Conservation (phyloP, 1,140 invertebrate species). For the Ganaspis sp. region DNA sequence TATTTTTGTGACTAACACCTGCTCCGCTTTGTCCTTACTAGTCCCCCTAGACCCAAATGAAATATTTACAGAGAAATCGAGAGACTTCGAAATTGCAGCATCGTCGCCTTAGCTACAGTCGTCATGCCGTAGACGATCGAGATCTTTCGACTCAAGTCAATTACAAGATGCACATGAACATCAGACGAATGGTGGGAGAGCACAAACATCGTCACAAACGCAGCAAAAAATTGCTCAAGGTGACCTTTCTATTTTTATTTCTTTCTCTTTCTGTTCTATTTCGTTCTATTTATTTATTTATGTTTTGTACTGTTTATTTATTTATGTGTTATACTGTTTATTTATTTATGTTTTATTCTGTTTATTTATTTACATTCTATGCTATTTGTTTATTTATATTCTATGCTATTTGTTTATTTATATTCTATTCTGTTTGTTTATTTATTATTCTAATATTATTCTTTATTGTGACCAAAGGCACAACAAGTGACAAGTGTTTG, state of each 20-base stretch:
- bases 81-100: constrained; percentile 80
- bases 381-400: too few relatives aligned
- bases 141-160: constrained; percentile 91
- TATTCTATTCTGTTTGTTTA: too few relatives aligned
- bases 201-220: constrained; percentile 88
- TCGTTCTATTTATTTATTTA: neutral
- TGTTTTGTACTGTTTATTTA: neutral
- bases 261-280: neutral
- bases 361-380: too few relatives aligned
- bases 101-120: constrained; percentile 91
- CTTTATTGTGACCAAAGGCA: too few relatives aligned
- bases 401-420: too few relatives aligned
- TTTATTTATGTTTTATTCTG: too few relatives aligned
- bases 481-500: too few relatives aligned
- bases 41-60: constrained; percentile 6
- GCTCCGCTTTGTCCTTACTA: constrained; percentile 5
- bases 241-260: constrained; percentile 39
- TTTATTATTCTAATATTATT: too few relatives aligned
- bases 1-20: neutral
- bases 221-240: constrained; percentile 81
- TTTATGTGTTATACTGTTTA: neutral
- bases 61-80: constrained; percentile 23
- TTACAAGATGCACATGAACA: constrained; percentile 94
- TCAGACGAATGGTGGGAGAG: constrained; percentile 89
- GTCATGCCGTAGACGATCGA: constrained; percentile 91